A percentile compares a stretch with the other conserved stretches of the same genome.
Evolutionary conservation across 2,797 vertebrate genomes (phyloP).

Genomic region (Myiothlypis coronata): DNA sequence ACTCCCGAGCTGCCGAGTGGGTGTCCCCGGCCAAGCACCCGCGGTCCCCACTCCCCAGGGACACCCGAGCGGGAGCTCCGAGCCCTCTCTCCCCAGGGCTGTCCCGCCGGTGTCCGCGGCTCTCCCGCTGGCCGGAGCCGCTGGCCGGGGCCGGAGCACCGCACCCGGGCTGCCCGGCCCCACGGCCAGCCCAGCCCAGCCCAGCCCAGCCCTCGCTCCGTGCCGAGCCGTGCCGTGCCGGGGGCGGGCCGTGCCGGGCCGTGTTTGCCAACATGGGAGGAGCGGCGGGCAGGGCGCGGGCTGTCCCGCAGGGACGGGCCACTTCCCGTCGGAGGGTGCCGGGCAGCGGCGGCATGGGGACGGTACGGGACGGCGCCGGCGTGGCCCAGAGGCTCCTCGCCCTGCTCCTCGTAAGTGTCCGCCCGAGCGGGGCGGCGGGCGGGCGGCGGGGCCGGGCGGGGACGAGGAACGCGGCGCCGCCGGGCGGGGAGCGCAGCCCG

Average conservation of each 20-base stretch:
- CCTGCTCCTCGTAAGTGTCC: slow-evolving; percentile 12
- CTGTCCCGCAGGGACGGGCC: fast-evolving
- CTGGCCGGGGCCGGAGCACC: fast-evolving
- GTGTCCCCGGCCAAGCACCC: too few relatives aligned
- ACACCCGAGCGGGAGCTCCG: neutral
- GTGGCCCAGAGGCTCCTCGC: neutral
- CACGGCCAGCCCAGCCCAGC: neutral
- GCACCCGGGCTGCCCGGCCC: neutral
- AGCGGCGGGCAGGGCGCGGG: neutral
- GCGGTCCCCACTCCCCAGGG: too few relatives aligned
- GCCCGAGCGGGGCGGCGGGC: neutral
- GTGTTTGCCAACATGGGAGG: neutral
- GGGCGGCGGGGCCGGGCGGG: neutral
- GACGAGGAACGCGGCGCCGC: neutral
- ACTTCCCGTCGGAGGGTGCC: neutral
- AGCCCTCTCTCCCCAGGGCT: neutral
- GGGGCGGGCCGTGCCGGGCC: neutral
- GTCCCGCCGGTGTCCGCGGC: neutral
- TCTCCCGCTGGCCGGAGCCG: fast-evolving
- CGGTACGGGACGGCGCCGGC: neutral
- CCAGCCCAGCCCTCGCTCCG: neutral
- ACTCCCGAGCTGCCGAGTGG: neutral
- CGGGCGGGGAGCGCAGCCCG: neutral
- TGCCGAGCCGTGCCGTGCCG: neutral
- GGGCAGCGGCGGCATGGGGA: neutral